These are phyloP conservation scores for Hartigia nigra DNA, from an alignment of 2,888 invertebrate species.

Conservation along the genomic window DNA sequence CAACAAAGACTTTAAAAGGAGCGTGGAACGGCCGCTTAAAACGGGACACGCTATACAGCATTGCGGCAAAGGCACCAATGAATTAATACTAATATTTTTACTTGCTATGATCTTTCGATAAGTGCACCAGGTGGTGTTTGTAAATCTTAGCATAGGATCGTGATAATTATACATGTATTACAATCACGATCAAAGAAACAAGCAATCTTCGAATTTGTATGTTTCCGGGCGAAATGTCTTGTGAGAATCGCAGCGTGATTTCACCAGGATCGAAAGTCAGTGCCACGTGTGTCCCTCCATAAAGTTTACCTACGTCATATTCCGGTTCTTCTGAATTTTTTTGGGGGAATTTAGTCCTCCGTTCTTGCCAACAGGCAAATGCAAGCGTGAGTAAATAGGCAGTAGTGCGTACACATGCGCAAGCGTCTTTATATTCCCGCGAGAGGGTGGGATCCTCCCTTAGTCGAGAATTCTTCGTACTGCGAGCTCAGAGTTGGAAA, in stretches of 20 bases:
- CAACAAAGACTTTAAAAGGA: background rate
- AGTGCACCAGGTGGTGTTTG: background rate
- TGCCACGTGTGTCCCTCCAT: background rate
- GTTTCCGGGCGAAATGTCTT: background rate
- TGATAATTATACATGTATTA: background rate
- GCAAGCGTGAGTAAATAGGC: too few species aligned
- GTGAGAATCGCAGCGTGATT: background rate
- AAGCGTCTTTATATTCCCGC: too few species aligned
- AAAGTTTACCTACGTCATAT: too few species aligned
- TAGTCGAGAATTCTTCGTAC: too few species aligned
- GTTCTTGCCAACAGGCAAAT: too few species aligned
- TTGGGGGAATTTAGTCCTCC: too few species aligned
- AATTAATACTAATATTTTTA: background rate
- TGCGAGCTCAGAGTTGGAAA: too few species aligned
- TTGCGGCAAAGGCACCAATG: constrained; percentile 5
- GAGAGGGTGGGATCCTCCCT: too few species aligned
- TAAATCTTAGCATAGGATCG: background rate
- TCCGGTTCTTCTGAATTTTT: too few species aligned
- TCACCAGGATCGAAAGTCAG: background rate
- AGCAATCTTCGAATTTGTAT: background rate
- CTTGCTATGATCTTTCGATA: background rate
- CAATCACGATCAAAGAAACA: background rate
- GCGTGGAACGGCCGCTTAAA: background rate
- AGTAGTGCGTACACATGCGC: too few species aligned
- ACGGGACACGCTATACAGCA: background rate